Evolutionary conservation across 1,140 invertebrate species (phyloP), one percentile per base, ranked within the genome.

Genomic region (Drosophila seguyi): DNA sequence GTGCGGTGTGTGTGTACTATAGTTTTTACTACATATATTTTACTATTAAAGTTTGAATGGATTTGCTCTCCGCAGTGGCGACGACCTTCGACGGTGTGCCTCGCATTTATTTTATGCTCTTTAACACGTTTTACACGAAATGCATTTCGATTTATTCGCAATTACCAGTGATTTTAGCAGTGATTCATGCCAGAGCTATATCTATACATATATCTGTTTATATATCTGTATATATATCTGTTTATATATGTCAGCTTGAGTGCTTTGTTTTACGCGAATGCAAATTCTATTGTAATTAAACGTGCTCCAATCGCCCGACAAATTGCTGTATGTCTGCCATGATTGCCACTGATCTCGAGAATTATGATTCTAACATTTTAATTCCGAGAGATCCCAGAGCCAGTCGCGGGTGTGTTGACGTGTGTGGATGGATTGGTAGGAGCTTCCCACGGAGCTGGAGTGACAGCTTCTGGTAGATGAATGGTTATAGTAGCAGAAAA

Each of bases 221-320:
- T 18, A 31, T 31, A 45, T 14, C 13, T 22, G 42, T 5, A 13
- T 55, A n/a, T 31, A 20, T 48, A 38, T 36, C 10, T 45, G 4
- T 47, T 16, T 42, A 41, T 27, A 20, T 27, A 25, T 39, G 39
- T 29, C 8, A 6, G 7, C 38, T 27, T 14, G 55, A 29, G 16
- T 41, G 47, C 18, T 27, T 50, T 50, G 62, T 68, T 52, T 50
- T 47, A 48, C 45, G 39, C 34, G 63, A 61, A 85, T 85, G 82
- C 82, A 85, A 85, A 81, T 84, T 75, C 56, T 72, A 61, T 59
- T 58, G 73, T 67, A 81, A 85, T 86, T 86, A 86, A 78, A 79
- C 22, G 63, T 60, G 79, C 68, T 68, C 36, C 41, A 41, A 61
- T 48, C 59, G 38, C 50, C 79, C 78, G 82, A 87, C 82, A 86